Conservation (phyloP, 2,113 vertebrate species). For the Heloderma charlesbogerti region DNA sequence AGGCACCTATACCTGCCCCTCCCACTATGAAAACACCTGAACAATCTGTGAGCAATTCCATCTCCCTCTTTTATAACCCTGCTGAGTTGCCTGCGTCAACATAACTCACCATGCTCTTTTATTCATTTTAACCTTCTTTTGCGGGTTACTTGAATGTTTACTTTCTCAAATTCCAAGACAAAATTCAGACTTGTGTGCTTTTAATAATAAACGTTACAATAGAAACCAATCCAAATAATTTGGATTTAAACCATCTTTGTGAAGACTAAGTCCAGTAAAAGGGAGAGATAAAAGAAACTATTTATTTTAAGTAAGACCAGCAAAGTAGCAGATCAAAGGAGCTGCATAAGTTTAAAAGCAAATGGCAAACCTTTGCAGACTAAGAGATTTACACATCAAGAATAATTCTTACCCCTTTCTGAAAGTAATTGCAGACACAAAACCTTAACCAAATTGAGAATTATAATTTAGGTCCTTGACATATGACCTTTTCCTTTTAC, state of each 20-base stretch:
- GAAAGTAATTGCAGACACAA: slow-evolving; percentile 27
- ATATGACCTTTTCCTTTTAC: slow-evolving; percentile 47
- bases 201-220: slow-evolving; percentile 56
- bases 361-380: slow-evolving; percentile 59
- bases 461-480: slow-evolving; percentile 49
- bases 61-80: background rate
- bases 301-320: slow-evolving; percentile 71
- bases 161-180: slow-evolving; percentile 53
- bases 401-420: slow-evolving; percentile 50
- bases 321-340: slow-evolving; percentile 74
- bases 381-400: slow-evolving; percentile 50
- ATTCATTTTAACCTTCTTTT: slow-evolving; percentile 32
- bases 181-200: slow-evolving; percentile 50
- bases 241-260: slow-evolving; percentile 65
- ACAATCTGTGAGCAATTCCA: background rate
- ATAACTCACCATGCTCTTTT: background rate
- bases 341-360: slow-evolving; percentile 58
- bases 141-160: slow-evolving; percentile 19
- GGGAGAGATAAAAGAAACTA: slow-evolving; percentile 69
- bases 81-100: background rate
- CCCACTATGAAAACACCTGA: background rate
- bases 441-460: slow-evolving; percentile 48
- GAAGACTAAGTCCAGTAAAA: slow-evolving; percentile 64
- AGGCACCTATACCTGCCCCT: background rate
- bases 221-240: slow-evolving; percentile 65